phyloP scores from a whole-genome alignment of 2,888 invertebrate genomes.

The Oligia fasciuncula region DNA sequence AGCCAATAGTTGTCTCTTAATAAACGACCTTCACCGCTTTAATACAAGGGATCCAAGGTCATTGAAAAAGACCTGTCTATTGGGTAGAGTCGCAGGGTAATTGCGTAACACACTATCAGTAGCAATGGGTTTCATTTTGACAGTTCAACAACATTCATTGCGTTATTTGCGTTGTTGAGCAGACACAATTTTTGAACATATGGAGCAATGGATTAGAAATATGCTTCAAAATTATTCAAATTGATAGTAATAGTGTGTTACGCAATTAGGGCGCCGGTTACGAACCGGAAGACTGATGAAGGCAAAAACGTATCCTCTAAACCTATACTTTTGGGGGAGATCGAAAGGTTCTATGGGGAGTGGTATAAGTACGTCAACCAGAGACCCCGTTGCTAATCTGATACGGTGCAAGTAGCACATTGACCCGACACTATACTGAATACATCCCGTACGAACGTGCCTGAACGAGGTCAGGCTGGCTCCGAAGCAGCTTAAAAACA shows the following conservation, averaged over 20 bases:
- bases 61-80: not conserved
- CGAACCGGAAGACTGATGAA: not conserved
- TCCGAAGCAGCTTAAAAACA: not conserved
- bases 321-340: not conserved
- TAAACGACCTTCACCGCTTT: not conserved
- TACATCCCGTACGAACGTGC: not conserved
- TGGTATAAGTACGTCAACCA: not conserved
- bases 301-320: not conserved
- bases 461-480: not conserved
- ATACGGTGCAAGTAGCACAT: not conserved
- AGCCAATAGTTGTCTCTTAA: not conserved
- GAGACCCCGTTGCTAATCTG: not conserved
- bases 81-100: not conserved
- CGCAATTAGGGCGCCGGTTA: not conserved
- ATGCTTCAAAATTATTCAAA: too few relatives aligned
- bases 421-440: not conserved
- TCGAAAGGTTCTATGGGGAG: not conserved
- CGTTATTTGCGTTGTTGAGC: too few relatives aligned
- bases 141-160: too few relatives aligned
- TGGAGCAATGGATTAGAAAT: too few relatives aligned
- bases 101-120: too few relatives aligned
- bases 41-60: not conserved
- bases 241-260: too few relatives aligned
- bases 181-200: too few relatives aligned
- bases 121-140: too few relatives aligned